Evolutionary conservation across 1,140 invertebrate species (phyloP).

Genomic region (Temnothorax curvispinosus): DNA sequence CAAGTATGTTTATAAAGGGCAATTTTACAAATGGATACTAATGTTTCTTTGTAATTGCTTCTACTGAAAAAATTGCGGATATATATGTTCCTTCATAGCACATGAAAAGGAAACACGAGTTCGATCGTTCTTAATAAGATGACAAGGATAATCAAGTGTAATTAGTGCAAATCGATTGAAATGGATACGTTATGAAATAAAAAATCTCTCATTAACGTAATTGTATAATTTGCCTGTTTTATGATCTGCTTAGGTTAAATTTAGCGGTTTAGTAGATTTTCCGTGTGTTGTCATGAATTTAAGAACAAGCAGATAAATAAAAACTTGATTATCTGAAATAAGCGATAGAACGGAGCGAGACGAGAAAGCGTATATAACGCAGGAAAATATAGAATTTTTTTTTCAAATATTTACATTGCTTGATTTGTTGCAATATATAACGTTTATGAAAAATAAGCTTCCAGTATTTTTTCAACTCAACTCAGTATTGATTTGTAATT

Average conservation of each 20-base stretch:
- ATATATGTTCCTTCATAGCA: neutral
- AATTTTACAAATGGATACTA: neutral
- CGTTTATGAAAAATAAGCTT: neutral
- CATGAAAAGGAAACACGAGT: neutral
- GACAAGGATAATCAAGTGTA: neutral
- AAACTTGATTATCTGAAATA: neutral
- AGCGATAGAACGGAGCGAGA: neutral
- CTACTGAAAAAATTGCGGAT: no score
- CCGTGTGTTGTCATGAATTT: neutral
- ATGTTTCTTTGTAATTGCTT: neutral
- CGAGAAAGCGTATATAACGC: neutral
- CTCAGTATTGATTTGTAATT: no score
- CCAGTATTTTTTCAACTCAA: neutral
- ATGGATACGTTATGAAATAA: neutral
- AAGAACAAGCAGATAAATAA: neutral
- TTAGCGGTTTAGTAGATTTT: neutral
- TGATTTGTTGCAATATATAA: neutral
- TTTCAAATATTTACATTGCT: neutral
- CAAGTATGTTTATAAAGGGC: neutral
- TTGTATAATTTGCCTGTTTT: neutral
- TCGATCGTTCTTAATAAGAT: neutral
- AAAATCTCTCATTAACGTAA: neutral
- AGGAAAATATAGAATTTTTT: neutral
- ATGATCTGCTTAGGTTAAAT: neutral
- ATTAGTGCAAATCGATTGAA: neutral